Percentiles rank a stretch among this genome's conserved stretches.
Conservation (phyloP, 2,888 invertebrate genomes). For the Melangyna quadrimaculata region DNA sequence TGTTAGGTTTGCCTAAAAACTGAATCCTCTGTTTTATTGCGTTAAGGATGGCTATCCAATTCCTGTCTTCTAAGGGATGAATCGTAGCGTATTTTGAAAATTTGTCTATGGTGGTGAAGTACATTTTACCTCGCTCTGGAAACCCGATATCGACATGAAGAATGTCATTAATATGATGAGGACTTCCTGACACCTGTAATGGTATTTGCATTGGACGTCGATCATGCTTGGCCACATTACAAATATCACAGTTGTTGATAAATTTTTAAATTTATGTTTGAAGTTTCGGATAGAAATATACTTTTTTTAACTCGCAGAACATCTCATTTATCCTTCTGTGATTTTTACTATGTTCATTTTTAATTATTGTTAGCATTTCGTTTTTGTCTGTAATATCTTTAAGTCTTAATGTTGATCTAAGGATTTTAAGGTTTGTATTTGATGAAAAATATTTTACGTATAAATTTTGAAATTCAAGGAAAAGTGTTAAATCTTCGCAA, state of each 20-base stretch:
- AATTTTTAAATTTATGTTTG: not conserved
- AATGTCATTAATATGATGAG: not conserved
- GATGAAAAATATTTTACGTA: too few species aligned
- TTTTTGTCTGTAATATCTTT: conserved; percentile 11
- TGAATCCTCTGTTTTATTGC: too few species aligned
- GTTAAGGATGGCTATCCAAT: too few species aligned
- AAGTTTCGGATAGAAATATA: not conserved
- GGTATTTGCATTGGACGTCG: not conserved
- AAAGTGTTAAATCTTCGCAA: not conserved
- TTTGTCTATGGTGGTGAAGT: not conserved
- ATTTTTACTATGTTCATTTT: conserved; percentile 5
- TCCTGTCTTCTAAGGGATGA: not conserved
- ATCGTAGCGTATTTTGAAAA: too few species aligned
- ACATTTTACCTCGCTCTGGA: not conserved
- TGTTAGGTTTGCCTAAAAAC: not conserved
- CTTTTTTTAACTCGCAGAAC: not conserved
- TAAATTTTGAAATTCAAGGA: conserved; percentile 1
- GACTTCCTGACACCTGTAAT: not conserved
- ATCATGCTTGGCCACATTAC: not conserved
- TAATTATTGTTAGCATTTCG: not conserved
- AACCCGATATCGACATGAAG: not conserved
- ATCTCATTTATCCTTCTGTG: too few species aligned
- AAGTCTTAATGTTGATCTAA: not conserved
- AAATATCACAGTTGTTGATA: not conserved
- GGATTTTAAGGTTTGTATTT: not conserved